A percentile compares a stretch with the other conserved stretches of the same genome.
Conservation (phyloP, 2,113 vertebrate genomes). For the Chrysemys picta region DNA sequence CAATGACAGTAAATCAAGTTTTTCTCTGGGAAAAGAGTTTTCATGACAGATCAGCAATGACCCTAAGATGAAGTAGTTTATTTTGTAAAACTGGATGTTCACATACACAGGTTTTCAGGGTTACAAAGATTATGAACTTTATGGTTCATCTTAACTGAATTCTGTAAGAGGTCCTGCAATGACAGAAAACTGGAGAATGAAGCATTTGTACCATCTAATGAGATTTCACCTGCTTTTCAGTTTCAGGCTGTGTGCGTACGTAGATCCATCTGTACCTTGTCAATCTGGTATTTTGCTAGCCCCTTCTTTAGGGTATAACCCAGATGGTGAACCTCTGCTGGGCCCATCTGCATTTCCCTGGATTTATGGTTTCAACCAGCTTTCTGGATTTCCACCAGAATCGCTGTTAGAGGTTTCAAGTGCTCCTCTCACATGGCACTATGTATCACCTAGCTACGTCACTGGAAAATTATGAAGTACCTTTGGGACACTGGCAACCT, state of each 20-base stretch:
- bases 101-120: background rate
- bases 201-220: background rate
- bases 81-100: no score
- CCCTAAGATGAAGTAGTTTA: no score
- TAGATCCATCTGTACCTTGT: background rate
- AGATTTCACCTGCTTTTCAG: background rate
- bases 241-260: constrained; percentile 8
- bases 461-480: background rate
- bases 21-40: no score
- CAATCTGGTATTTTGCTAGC: constrained; percentile 10
- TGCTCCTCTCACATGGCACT: constrained; percentile 17
- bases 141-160: background rate
- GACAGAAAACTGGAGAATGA: background rate
- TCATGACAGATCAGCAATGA: no score
- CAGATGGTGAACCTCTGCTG: constrained; percentile 3
- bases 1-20: no score
- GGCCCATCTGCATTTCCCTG: constrained; percentile 14
- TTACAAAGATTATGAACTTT: background rate
- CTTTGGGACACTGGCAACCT: background rate
- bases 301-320: rapidly evolving
- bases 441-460: rapidly evolving
- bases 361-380: background rate
- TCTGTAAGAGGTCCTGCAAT: background rate
- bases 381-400: constrained; percentile 24
- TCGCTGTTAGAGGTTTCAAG: background rate